Evolutionary conservation across 2,113 vertebrate genomes (phyloP).

Genomic region (Hystrix brachyura): DNA sequence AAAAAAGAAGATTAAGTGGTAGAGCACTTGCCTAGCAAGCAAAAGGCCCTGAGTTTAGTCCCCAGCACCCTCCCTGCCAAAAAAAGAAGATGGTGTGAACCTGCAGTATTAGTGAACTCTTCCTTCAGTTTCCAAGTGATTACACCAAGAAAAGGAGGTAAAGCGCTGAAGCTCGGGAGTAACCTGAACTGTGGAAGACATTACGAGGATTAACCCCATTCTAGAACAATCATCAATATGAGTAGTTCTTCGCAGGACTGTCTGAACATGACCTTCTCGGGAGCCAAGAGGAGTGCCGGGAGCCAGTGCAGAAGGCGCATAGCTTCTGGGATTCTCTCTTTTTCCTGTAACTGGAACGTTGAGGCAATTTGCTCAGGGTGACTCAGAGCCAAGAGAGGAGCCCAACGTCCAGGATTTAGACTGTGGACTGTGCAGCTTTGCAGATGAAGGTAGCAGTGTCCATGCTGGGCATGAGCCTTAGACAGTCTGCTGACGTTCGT

Average conservation of each 20-base stretch:
- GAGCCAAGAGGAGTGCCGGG: neutral
- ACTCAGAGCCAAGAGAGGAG: constrained; percentile 26
- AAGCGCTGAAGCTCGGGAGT: neutral
- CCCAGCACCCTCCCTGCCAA: neutral
- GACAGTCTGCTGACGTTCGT: neutral
- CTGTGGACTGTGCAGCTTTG: neutral
- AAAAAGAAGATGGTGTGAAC: neutral
- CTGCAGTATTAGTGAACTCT: neutral
- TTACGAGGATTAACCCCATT: constrained; percentile 9
- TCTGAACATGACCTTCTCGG: neutral
- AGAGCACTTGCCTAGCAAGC: no score
- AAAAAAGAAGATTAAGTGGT: no score
- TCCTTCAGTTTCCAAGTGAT: constrained; percentile 46
- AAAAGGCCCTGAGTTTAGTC: no score
- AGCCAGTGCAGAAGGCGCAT: neutral
- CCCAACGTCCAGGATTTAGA: neutral
- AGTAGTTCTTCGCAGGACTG: constrained; percentile 31
- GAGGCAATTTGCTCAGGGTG: constrained; percentile 47
- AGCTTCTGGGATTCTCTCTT: neutral
- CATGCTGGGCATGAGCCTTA: neutral
- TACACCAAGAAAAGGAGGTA: neutral
- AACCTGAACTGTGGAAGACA: neutral
- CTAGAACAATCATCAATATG: neutral
- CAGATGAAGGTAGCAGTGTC: neutral
- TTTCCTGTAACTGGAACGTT: neutral